These are phyloP conservation scores for Diplolepis rosae DNA, from an alignment of 2,888 invertebrate genomes.

Conservation along the genomic window DNA sequence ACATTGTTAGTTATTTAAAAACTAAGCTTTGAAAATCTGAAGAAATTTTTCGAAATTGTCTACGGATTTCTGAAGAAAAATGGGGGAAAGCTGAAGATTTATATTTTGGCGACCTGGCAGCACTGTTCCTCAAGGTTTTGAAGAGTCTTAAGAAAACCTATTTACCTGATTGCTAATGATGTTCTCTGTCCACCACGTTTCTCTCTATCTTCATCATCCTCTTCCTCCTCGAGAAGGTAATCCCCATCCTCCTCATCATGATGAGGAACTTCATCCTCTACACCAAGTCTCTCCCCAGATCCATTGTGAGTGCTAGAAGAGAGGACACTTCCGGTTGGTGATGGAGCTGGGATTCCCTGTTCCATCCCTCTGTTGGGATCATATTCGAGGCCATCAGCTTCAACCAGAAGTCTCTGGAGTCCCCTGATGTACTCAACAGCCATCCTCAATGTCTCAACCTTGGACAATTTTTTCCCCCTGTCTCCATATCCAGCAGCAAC, in stretches of 20 bases:
- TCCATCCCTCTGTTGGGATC: slow-evolving; percentile 69
- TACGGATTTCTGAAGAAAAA: too few species aligned
- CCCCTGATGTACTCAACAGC: slow-evolving; percentile 93
- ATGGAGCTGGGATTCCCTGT: slow-evolving; percentile 74
- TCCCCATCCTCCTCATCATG: slow-evolving; percentile 66
- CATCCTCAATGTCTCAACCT: slow-evolving; percentile 92
- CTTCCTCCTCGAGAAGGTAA: slow-evolving; percentile 51
- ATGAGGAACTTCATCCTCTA: slow-evolving; percentile 75
- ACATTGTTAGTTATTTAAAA: too few species aligned
- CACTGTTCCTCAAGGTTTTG: neutral
- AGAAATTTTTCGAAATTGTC: too few species aligned
- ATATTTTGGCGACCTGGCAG: neutral
- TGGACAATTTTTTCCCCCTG: slow-evolving; percentile 86
- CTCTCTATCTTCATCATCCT: slow-evolving; percentile 40
- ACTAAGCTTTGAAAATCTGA: too few species aligned
- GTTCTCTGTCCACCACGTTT: slow-evolving; percentile 44
- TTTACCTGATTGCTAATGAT: slow-evolving; percentile 39
- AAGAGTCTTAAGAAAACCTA: neutral
- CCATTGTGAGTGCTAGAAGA: slow-evolving; percentile 70
- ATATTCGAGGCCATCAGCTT: slow-evolving; percentile 77
- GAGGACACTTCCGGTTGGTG: slow-evolving; percentile 66
- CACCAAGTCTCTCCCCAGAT: slow-evolving; percentile 72
- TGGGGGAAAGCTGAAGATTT: too few species aligned
- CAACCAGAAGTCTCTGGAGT: slow-evolving; percentile 83
- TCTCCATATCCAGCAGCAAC: slow-evolving; percentile 82